Percentiles rank a stretch among this genome's conserved stretches.
phyloP scores from a whole-genome alignment of 2,888 invertebrate genomes.

The Globia sparganii region DNA sequence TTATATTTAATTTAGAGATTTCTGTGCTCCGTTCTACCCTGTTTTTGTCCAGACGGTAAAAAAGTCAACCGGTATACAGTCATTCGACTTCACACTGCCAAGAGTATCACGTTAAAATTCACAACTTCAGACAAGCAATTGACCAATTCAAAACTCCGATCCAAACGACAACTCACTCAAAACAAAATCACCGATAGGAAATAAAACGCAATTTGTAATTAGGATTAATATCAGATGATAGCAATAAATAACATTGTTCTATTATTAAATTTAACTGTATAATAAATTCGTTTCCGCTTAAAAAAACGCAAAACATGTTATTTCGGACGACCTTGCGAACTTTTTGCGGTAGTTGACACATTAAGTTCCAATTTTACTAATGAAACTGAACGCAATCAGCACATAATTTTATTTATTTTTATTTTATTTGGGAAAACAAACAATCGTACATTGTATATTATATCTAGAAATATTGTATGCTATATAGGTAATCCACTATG shows the following conservation, averaged over 20 bases:
- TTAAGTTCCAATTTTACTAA: background rate
- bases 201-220: background rate
- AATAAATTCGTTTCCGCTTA: background rate
- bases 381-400: too few species aligned
- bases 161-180: background rate
- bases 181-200: background rate
- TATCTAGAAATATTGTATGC: too few species aligned
- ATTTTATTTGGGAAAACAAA: too few species aligned
- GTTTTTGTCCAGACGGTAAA: too few species aligned
- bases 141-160: background rate
- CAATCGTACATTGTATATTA: too few species aligned
- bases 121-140: background rate
- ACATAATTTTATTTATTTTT: too few species aligned
- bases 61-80: background rate
- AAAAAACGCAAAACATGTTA: slow-evolving; percentile 4
- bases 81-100: background rate
- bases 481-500: too few species aligned
- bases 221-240: background rate
- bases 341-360: slow-evolving; percentile 14
- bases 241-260: background rate
- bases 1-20: too few species aligned
- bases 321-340: background rate
- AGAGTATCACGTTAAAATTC: background rate
- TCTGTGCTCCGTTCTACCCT: too few species aligned
- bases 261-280: background rate